Evolutionary conservation across 2,113 vertebrate genomes (phyloP), one percentile per base, ranked within the genome.

Genomic region (Ellobius talpinus): DNA sequence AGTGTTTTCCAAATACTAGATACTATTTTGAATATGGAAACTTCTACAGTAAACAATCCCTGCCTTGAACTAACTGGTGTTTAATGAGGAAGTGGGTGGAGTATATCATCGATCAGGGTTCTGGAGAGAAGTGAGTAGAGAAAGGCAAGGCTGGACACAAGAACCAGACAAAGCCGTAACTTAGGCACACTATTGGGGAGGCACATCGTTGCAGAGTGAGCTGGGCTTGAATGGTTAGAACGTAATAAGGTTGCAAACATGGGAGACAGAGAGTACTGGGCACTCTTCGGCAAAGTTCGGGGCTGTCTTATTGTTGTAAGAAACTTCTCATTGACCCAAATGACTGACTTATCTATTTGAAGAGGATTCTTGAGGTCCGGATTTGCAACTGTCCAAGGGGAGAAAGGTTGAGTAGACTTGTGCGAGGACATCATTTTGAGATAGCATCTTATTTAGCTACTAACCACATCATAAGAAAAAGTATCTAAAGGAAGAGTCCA

Each of bases 281-380:
- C 24, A 19, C 52, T 79, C 74, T 42, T 24, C 47, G 88, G 52
- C 11, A 76, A 50, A 50, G 79, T 29, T 42, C 39, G 21, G 33
- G 8, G 9, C 39, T 58, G 11, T 23, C 12, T 65, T 42, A 13
- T 68, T 36, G 19, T 26, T 94, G 68, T 82, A 70, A 86, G 42
- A 92, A 82, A 90, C 33, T 66, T 92, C 55, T 61, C 10, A 10
- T 77, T 95, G 52, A 73, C 47, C 63, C 84, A 86, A 82, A 72
- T 90, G 10, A 74, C n/a, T 68, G 68, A 42, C 16, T 68, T 68
- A 13, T 33, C 42, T 86, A 19, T 42, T 63, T 86, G 33, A 61
- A 61, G 52, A 79, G 39, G 52, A 39, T 42, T 92, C 91, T 82
- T 86, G 52, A 81, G 88, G 50, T 77, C 77, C 50, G 77, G n/a